These are phyloP conservation scores for Turritopsis rubra DNA, from an alignment of 30 jellyfish, hydroid and myxozoan genomes.

Conservation along the genomic window DNA sequence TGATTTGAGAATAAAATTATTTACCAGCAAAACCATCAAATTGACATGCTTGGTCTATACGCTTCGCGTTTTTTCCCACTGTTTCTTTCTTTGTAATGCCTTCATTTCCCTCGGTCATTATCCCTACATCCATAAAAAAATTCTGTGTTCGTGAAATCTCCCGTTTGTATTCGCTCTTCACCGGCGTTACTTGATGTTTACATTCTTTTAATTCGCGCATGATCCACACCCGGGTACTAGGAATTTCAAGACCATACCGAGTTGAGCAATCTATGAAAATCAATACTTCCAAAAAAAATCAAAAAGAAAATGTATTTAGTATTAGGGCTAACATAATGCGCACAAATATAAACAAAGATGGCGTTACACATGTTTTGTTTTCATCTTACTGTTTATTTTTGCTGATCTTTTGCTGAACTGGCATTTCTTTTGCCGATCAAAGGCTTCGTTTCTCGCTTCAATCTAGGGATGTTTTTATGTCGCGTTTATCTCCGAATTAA, in stretches of 20 bases:
- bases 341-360: neutral
- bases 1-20: neutral
- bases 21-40: constrained; percentile 13
- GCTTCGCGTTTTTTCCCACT: neutral
- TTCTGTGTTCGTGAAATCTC: neutral
- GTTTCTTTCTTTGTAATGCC: neutral
- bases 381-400: neutral
- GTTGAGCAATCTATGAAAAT: neutral
- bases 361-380: neutral
- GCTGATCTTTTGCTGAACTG: neutral
- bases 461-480: neutral
- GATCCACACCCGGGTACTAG: constrained; percentile 11
- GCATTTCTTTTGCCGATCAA: neutral
- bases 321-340: neutral
- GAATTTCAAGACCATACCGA: constrained; percentile 5
- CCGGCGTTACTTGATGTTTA: constrained; percentile 12
- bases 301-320: neutral
- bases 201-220: constrained; percentile 13
- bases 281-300: neutral
- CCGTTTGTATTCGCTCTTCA: neutral
- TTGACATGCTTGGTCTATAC: constrained; percentile 26
- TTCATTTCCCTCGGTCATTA: constrained; percentile 22
- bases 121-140: constrained; percentile 1
- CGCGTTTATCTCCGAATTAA: neutral
- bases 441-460: neutral